Conservation (phyloP, 2,797 vertebrate genomes). For the Hypotaenidia okinawae region DNA sequence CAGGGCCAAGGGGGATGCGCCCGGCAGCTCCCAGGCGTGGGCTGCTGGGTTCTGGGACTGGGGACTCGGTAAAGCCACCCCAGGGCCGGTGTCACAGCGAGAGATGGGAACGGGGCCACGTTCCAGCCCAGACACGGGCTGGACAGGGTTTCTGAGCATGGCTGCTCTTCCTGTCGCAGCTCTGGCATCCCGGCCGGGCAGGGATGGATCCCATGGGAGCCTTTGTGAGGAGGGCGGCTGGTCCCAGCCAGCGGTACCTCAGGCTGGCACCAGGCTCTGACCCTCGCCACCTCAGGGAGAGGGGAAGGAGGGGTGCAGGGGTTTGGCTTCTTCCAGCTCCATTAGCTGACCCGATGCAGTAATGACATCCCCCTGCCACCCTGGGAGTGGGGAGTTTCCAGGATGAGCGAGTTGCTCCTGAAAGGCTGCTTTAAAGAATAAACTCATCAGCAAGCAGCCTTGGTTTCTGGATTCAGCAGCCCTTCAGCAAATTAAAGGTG, state of each 20-base stretch:
- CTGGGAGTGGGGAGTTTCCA: neutral
- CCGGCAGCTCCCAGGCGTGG: rapidly evolving
- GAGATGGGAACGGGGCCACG: too few relatives aligned
- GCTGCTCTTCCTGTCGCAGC: too few relatives aligned
- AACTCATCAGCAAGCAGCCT: slow-evolving; percentile 19
- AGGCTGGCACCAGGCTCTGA: neutral
- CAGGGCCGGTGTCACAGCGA: neutral
- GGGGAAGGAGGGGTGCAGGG: neutral
- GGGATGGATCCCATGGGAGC: neutral
- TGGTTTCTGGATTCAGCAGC: neutral
- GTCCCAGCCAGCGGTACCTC: neutral
- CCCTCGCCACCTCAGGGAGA: rapidly evolving
- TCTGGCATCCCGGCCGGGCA: too few relatives aligned
- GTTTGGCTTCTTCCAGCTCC: neutral
- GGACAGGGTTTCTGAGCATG: too few relatives aligned
- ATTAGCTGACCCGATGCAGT: neutral
- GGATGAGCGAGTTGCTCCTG: neutral
- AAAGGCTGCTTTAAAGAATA: neutral
- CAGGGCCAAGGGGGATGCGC: neutral
- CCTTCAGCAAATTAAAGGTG: neutral
- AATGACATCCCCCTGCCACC: neutral
- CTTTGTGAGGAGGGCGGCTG: neutral
- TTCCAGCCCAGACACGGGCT: too few relatives aligned
- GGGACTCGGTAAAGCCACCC: neutral
- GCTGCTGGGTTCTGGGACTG: rapidly evolving